Conservation (phyloP, 2,888 invertebrate species). For the Aporophyla lueneburgensis region DNA sequence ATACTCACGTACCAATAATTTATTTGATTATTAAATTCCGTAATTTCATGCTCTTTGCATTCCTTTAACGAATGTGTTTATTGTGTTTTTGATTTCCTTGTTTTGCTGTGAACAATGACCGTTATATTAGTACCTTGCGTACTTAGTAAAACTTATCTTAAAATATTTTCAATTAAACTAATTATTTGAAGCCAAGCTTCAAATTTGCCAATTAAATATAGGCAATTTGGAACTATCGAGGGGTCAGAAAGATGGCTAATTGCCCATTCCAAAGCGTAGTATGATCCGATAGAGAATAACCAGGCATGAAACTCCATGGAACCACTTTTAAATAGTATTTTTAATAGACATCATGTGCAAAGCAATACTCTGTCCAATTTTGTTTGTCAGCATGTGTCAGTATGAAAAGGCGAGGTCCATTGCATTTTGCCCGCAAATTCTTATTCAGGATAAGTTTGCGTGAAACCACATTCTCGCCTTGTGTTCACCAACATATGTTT, state of each 20-base stretch:
- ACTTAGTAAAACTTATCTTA: not conserved
- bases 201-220: no score
- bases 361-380: not conserved
- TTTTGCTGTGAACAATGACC: conserved; percentile 24
- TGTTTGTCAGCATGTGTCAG: not conserved
- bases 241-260: no score
- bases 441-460: conserved; percentile 26
- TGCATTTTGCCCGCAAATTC: not conserved
- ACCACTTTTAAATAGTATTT: not conserved
- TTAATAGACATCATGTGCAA: not conserved
- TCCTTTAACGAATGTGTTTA: conserved; percentile 39
- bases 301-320: no score
- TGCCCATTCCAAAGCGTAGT: no score
- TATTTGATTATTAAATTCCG: conserved; percentile 54
- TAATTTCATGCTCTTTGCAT: conserved; percentile 42
- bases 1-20: conserved; percentile 55
- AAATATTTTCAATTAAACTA: no score
- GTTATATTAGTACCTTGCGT: not conserved
- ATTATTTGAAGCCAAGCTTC: no score
- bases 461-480: conserved; percentile 29
- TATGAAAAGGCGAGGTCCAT: not conserved
- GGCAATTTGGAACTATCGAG: no score
- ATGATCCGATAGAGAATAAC: no score
- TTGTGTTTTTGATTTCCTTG: conserved; percentile 50
- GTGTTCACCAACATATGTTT: not conserved